Percentiles rank a stretch among this genome's conserved stretches.
These are phyloP conservation scores for Stomatorhinus ivindoensis DNA, from an alignment of 2,113 vertebrate genomes.

Conservation along the genomic window DNA sequence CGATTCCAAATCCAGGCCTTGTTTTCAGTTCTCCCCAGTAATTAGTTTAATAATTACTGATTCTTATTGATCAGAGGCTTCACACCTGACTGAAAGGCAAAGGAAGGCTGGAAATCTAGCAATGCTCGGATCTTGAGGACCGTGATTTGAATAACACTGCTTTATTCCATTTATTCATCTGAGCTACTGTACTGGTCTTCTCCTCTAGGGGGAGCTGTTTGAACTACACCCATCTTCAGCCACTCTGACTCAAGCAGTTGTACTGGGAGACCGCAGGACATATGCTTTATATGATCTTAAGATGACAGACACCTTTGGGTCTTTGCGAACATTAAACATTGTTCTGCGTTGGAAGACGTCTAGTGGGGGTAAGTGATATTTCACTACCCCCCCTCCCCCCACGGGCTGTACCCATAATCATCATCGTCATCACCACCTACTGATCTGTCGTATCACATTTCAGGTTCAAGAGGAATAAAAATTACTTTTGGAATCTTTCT, in stretches of 20 bases:
- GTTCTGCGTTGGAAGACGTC: constrained; percentile 80
- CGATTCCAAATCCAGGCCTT: no score
- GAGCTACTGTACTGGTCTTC: constrained; percentile 1
- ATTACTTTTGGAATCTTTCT: background rate
- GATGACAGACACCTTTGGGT: constrained; percentile 64
- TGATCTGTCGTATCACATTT: background rate
- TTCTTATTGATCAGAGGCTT: no score
- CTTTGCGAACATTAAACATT: constrained; percentile 76
- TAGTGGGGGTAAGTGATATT: constrained; percentile 59
- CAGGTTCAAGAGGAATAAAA: background rate
- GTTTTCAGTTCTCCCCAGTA: no score
- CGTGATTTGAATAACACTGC: no score
- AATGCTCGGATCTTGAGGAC: no score
- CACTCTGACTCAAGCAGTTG: constrained; percentile 61
- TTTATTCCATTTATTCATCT: background rate
- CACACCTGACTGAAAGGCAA: no score
- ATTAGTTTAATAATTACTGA: no score
- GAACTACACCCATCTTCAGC: constrained; percentile 72
- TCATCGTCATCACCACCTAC: background rate
- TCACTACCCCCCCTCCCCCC: background rate
- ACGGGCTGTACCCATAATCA: background rate
- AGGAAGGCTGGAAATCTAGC: no score
- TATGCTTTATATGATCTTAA: constrained; percentile 84
- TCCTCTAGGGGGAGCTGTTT: constrained; percentile 73
- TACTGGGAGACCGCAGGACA: constrained; percentile 75